These are phyloP conservation scores for Barnardius zonarius DNA, from an alignment of 2,113 vertebrate species.

Conservation along the genomic window DNA sequence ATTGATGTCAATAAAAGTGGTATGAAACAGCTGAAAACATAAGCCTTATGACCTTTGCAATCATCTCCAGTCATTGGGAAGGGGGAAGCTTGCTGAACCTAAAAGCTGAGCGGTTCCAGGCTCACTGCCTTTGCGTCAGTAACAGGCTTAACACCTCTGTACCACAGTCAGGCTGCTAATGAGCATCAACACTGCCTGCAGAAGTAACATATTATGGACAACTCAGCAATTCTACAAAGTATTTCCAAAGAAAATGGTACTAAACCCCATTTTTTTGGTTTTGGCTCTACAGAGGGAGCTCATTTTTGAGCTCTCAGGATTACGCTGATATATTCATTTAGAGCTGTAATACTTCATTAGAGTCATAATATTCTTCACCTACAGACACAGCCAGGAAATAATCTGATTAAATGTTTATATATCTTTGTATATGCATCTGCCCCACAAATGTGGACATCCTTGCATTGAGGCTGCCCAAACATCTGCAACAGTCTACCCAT, in stretches of 20 bases:
- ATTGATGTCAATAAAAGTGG: background rate
- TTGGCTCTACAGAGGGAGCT: background rate
- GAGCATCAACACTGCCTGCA: background rate
- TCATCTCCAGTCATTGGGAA: background rate
- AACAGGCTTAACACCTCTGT: background rate
- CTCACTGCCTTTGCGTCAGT: background rate
- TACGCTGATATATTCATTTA: background rate
- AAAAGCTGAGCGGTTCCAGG: background rate
- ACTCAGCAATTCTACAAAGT: background rate
- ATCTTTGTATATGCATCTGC: background rate
- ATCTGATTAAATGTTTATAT: background rate
- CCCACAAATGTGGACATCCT: background rate
- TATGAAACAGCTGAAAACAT: background rate
- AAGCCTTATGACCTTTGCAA: background rate
- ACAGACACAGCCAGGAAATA: background rate
- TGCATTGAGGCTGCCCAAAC: background rate
- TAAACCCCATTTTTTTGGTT: background rate
- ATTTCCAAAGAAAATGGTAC: background rate
- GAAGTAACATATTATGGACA: background rate
- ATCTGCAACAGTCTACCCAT: background rate
- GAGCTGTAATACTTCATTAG: background rate
- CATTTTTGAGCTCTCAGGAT: background rate
- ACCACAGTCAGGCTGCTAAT: accelerated
- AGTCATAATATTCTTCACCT: background rate
- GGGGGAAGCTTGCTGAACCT: background rate